Conservation (phyloP, 2,113 vertebrate species). For the Fukomys damarensis region DNA sequence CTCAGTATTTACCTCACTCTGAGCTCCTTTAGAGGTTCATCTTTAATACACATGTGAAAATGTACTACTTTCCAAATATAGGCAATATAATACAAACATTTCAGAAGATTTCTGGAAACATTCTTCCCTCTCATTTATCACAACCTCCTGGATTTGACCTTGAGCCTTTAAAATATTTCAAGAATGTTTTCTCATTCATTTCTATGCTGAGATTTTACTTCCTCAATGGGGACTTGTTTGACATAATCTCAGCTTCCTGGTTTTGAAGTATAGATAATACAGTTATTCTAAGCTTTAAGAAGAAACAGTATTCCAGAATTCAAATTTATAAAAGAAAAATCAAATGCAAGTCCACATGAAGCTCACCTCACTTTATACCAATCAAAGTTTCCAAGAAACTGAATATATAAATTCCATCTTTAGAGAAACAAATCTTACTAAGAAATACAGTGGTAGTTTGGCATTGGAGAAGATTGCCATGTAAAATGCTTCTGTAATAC, state of each 20-base stretch:
- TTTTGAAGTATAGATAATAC: conserved; percentile 33
- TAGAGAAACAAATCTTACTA: conserved; percentile 46
- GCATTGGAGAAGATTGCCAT: conserved; percentile 53
- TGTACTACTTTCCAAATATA: conserved; percentile 6
- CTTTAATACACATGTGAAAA: conserved; percentile 50
- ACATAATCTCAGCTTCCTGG: conserved; percentile 25
- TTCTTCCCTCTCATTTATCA: conserved; percentile 41
- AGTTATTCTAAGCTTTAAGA: conserved; percentile 30
- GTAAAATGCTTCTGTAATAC: conserved; percentile 32
- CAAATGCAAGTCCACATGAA: conserved; percentile 40
- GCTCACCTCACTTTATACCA: neutral
- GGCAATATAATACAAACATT: neutral
- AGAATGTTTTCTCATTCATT: conserved; percentile 36
- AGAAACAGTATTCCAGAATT: conserved; percentile 17
- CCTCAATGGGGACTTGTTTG: neutral
- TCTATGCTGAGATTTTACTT: conserved; percentile 55
- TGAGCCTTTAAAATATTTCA: conserved; percentile 39
- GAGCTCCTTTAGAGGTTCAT: conserved; percentile 18
- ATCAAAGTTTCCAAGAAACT: conserved; percentile 35
- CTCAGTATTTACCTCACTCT: conserved; percentile 10
- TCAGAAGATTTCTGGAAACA: conserved; percentile 21
- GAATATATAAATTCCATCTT: conserved; percentile 52
- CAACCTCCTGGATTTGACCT: conserved; percentile 29
- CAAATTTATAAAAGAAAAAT: conserved; percentile 42
- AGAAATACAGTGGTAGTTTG: conserved; percentile 12